A percentile compares a stretch with the other conserved stretches of the same genome.
Conservation (phyloP, 2,888 invertebrate genomes). For the Eristalis tenax region DNA sequence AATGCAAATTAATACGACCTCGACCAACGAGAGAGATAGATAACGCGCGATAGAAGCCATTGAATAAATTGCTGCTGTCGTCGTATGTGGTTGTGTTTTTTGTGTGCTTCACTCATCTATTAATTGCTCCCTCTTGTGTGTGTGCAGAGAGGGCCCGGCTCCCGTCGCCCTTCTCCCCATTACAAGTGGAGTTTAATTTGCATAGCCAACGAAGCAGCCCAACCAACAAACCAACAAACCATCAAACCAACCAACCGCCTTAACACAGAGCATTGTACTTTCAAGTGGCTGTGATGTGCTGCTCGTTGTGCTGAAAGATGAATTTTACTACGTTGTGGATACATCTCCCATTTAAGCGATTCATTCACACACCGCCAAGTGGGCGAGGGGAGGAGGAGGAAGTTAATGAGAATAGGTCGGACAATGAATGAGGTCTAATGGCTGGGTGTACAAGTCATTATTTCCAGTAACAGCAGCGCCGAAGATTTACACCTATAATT, state of each 20-base stretch:
- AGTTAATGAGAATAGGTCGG: neutral
- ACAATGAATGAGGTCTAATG: neutral
- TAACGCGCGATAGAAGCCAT: neutral
- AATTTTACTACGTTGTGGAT: neutral
- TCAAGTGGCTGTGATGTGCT: slow-evolving; percentile 34
- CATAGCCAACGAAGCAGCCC: slow-evolving; percentile 48
- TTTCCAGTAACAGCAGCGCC: slow-evolving; percentile 33
- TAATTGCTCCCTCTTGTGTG: slow-evolving; percentile 45
- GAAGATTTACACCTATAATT: slow-evolving; percentile 59
- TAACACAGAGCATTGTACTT: slow-evolving; percentile 55
- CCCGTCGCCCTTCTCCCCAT: slow-evolving; percentile 14
- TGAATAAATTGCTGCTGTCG: slow-evolving; percentile 5
- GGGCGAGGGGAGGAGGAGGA: too few species aligned
- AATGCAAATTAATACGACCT: slow-evolving; percentile 37
- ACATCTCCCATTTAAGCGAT: slow-evolving; percentile 31
- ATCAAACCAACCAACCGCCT: neutral
- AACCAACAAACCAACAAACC: slow-evolving; percentile 9
- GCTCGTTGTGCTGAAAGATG: slow-evolving; percentile 14
- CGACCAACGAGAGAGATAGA: neutral
- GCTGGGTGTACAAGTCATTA: slow-evolving; percentile 31
- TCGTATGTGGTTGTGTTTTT: neutral
- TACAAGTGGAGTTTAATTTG: slow-evolving; percentile 46
- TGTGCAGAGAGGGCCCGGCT: neutral
- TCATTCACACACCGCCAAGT: slow-evolving; percentile 14
- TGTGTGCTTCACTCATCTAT: slow-evolving; percentile 24